Evolutionary conservation across 2,113 vertebrate genomes (phyloP), one percentile per base, ranked within the genome.

Genomic region (Cygnus atratus): DNA sequence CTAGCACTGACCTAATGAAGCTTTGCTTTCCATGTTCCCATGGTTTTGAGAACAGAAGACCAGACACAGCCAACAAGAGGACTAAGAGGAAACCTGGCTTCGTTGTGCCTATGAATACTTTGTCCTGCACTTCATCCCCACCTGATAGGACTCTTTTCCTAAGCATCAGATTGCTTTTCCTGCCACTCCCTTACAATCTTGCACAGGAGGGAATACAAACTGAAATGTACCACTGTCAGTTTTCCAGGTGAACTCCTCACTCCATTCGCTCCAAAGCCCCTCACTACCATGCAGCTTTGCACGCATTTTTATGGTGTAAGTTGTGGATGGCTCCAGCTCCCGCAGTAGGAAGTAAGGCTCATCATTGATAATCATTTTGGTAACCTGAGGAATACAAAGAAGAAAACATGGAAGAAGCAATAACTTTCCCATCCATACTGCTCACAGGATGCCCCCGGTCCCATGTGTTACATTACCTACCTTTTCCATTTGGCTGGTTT

Each of bases 211-310:
- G 20, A 48, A 48, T 67, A 76, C 57, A 26, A 85, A 68, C 25
- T 18, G 14, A 20, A 59, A 88, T 87, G 3, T 96, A 98, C 98
- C 96, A 13, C 76, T 95, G 8, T 93, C 90, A 0, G 98, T 98
- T 79, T 79, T 88, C 98, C 98, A 98, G 31, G 63, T 20, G 33
- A 44, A n/a, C 31, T 93, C 96, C 37, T 97, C n/a, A 26, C 98
- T 98, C 98, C 98, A 98, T 55, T 97, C 87, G 20, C 98, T 98
- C 98, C 98, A 98, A 59, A 80, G 75, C 2, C 98, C 98, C 0
- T 2, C 4, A 3, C 0, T 1, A 0, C 0, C 17, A 6, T 83
- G 50, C 81, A 97, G 92, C 79, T 31, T 97, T 62, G 97, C 97
- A 26, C 97, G 97, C 83, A 98, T 98, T 72, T 93, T 97, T 19